These are phyloP conservation scores for Holothuria leucospilota DNA, from an alignment of 53 echinoderm and acorn worm species.

Conservation along the genomic window DNA sequence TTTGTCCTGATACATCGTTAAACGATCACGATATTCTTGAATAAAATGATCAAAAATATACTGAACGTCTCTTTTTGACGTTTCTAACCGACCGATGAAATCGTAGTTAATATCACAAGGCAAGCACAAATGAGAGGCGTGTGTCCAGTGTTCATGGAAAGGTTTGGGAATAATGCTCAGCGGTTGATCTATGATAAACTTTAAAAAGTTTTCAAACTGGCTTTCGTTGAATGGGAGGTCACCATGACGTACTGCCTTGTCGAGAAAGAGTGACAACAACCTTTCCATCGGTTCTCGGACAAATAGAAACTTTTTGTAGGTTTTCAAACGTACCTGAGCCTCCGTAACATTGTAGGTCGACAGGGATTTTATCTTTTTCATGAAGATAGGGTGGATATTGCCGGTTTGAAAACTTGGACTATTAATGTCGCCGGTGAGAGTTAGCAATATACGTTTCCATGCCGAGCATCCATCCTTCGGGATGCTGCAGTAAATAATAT, in stretches of 20 bases:
- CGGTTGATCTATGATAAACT: background rate
- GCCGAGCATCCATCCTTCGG: slow-evolving; percentile 12
- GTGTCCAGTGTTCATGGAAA: background rate
- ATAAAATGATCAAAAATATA: slow-evolving; percentile 2
- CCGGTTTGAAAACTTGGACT: background rate
- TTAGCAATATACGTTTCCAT: slow-evolving; percentile 16
- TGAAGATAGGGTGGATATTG: background rate
- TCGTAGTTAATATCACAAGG: slow-evolving; percentile 5
- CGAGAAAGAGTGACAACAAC: slow-evolving; percentile 8
- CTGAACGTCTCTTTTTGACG: background rate
- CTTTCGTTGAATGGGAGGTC: background rate
- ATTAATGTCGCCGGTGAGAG: background rate
- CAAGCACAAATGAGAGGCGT: background rate
- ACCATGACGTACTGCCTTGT: background rate
- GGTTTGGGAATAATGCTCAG: background rate
- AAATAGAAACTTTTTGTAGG: slow-evolving; percentile 29
- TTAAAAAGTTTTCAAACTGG: slow-evolving; percentile 8
- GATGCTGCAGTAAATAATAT: background rate
- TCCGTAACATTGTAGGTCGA: background rate
- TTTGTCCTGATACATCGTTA: too few relatives aligned
- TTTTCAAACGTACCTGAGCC: background rate
- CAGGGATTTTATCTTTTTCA: background rate
- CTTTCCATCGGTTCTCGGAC: slow-evolving; percentile 10
- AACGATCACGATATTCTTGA: too few relatives aligned
- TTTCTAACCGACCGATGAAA: slow-evolving; percentile 23